Evolutionary conservation across 1,140 invertebrate genomes (phyloP).

Genomic region (Aleiodes sp.): DNA sequence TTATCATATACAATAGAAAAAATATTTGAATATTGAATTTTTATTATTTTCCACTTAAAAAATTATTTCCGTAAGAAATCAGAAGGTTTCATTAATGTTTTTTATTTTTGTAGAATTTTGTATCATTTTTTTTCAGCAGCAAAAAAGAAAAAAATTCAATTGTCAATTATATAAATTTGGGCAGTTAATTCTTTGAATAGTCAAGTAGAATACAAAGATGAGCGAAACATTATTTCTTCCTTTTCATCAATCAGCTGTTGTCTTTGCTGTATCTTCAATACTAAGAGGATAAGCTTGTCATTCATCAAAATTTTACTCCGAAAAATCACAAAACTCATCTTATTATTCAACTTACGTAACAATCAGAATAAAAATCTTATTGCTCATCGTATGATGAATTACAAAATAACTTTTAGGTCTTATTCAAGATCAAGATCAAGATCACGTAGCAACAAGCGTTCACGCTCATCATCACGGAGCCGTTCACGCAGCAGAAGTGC

Average conservation of each 20-base stretch:
- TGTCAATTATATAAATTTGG: neutral
- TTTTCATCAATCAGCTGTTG: neutral
- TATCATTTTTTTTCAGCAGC: neutral
- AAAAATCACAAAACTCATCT: neutral
- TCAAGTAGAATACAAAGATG: neutral
- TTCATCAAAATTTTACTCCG: no score
- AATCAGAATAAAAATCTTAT: neutral
- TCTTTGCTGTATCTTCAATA: no score
- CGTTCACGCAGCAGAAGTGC: constrained; percentile 59
- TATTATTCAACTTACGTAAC: neutral
- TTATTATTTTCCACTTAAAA: no score
- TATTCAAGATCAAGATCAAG: constrained; percentile 62
- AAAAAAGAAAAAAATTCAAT: neutral
- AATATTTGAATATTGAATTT: no score
- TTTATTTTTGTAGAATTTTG: neutral
- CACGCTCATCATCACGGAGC: constrained; percentile 65
- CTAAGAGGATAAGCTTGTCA: no score
- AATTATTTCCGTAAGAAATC: no score
- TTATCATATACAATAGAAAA: no score
- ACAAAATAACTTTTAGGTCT: constrained; percentile 46
- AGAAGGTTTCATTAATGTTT: no score
- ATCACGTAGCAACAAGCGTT: constrained; percentile 60
- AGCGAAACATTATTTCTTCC: neutral
- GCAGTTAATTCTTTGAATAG: neutral
- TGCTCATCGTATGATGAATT: neutral